These are phyloP conservation scores for Cacoxenus indagator DNA, from an alignment of 2,888 invertebrate genomes.

Conservation along the genomic window DNA sequence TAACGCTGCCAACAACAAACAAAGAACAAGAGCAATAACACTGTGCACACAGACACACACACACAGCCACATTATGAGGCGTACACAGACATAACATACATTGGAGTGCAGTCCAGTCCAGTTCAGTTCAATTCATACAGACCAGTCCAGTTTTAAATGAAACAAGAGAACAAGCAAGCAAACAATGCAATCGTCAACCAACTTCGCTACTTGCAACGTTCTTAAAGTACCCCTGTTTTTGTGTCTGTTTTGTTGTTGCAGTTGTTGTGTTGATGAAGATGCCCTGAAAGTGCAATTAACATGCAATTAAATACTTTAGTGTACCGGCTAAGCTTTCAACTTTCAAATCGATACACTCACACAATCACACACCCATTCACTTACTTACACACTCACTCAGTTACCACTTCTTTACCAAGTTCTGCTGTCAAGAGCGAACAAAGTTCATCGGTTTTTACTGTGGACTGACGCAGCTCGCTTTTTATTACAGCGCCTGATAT, in stretches of 20 bases:
- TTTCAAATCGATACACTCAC: too few relatives aligned
- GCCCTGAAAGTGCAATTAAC: constrained; percentile 58
- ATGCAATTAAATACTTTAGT: constrained; percentile 54
- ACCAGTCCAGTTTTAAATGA: neutral
- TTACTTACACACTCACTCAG: neutral
- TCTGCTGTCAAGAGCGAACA: too few relatives aligned
- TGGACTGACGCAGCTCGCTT: too few relatives aligned
- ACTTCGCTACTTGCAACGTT: neutral
- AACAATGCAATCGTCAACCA: constrained; percentile 2
- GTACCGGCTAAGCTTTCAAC: neutral
- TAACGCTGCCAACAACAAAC: neutral
- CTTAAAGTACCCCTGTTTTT: neutral
- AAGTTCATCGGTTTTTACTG: too few relatives aligned
- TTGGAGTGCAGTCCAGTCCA: neutral
- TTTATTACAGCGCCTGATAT: neutral
- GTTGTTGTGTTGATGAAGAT: constrained; percentile 3
- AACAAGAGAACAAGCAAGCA: neutral
- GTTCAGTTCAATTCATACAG: neutral
- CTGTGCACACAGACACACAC: neutral
- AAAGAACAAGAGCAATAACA: constrained; percentile 4
- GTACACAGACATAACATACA: neutral
- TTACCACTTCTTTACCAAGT: neutral
- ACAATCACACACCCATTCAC: neutral
- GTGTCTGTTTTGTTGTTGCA: too few relatives aligned
- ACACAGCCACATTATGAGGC: neutral